A percentile compares a stretch with the other conserved stretches of the same genome.
Evolutionary conservation across 2,113 vertebrate species (phyloP).

Genomic region (Picathartes gymnocephalus): DNA sequence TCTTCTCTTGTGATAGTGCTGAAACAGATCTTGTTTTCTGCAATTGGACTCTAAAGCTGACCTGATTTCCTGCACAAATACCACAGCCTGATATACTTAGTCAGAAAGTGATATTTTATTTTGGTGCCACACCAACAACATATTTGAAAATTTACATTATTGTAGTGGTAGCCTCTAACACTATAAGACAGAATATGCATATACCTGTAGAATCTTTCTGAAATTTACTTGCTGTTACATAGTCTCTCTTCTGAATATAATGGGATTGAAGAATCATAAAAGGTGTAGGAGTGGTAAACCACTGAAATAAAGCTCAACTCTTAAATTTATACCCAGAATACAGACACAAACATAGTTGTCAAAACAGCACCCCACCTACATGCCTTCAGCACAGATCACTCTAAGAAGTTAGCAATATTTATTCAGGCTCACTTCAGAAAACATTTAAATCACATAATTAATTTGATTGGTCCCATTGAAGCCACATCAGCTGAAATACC

Average conservation of each 20-base stretch:
- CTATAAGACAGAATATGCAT: background rate
- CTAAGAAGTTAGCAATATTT: background rate
- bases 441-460: background rate
- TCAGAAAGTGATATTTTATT: background rate
- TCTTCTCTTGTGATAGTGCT: background rate
- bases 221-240: background rate
- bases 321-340: background rate
- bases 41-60: background rate
- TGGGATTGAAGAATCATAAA: background rate
- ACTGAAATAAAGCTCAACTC: background rate
- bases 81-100: background rate
- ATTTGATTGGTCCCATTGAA: background rate
- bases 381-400: background rate
- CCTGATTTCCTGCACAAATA: background rate
- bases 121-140: background rate
- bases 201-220: background rate
- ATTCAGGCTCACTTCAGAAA: background rate
- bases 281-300: background rate
- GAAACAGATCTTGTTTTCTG: background rate
- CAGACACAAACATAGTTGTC: background rate
- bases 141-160: background rate
- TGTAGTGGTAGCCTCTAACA: background rate
- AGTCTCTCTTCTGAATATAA: background rate
- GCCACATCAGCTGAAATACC: background rate
- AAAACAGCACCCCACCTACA: background rate